Evolutionary conservation across 2,113 vertebrate genomes (phyloP).

Genomic region (Progne subis): DNA sequence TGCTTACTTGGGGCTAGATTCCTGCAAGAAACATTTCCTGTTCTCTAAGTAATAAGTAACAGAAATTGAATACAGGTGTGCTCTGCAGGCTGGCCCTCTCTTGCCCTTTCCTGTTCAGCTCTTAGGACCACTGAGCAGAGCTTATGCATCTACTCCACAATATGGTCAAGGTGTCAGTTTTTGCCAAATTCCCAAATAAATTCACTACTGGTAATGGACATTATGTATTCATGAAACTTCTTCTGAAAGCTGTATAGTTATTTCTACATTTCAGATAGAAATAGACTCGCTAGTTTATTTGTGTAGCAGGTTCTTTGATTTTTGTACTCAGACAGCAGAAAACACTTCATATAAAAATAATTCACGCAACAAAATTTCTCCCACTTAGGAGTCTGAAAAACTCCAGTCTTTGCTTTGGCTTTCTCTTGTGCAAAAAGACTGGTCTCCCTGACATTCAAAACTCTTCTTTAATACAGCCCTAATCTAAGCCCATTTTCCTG

Average conservation of each 20-base stretch:
- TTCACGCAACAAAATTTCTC: not conserved
- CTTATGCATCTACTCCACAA: not conserved
- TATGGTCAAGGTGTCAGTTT: not conserved
- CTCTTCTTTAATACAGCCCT: not conserved
- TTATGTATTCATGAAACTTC: not conserved
- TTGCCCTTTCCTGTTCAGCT: not conserved
- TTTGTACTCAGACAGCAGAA: not conserved
- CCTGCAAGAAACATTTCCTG: slow-evolving; percentile 55
- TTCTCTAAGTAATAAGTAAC: not conserved
- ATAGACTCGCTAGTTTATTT: not conserved
- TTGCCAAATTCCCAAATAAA: not conserved
- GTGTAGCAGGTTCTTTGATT: not conserved
- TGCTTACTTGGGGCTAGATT: slow-evolving; percentile 19
- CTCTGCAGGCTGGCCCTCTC: not conserved
- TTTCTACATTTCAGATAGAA: not conserved
- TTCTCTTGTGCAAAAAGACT: not conserved
- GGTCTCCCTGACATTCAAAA: not conserved
- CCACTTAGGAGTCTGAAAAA: not conserved
- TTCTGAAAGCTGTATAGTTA: not conserved
- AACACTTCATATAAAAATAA: not conserved
- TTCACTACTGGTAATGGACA: not conserved
- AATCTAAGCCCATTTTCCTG: not conserved
- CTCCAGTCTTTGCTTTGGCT: not conserved
- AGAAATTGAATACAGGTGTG: slow-evolving; percentile 23
- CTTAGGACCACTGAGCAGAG: not conserved